A percentile compares a stretch with the other conserved stretches of the same genome.
Conservation (phyloP, 2,888 invertebrate genomes). For the Minunthozetes semirufus region DNA sequence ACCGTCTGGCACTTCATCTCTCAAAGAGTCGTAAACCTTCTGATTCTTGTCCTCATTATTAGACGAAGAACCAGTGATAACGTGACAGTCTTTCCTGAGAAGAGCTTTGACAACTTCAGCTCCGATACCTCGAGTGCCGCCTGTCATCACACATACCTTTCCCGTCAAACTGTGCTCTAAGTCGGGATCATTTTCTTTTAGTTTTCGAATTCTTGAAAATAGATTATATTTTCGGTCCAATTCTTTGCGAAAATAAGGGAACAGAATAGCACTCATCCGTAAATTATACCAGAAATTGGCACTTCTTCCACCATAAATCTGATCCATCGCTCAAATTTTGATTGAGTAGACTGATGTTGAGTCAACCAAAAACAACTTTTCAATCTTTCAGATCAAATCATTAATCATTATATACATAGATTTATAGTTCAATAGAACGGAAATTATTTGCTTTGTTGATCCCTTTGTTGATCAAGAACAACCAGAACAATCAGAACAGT, state of each 20-base stretch:
- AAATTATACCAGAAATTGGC: neutral
- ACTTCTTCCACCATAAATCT: too few relatives aligned
- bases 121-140: conserved; percentile 79
- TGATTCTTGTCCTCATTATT: conserved; percentile 41
- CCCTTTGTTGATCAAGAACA: too few relatives aligned
- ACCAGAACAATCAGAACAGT: too few relatives aligned
- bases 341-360: too few relatives aligned
- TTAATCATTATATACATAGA: too few relatives aligned
- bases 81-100: conserved; percentile 68
- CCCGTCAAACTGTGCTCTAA: conserved; percentile 46
- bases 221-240: conserved; percentile 6
- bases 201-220: neutral
- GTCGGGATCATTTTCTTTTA: conserved; percentile 25
- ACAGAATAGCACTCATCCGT: neutral
- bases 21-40: neutral
- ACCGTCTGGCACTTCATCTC: neutral
- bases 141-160: conserved; percentile 72
- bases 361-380: too few relatives aligned
- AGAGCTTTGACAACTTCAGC: conserved; percentile 65
- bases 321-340: too few relatives aligned
- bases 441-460: neutral
- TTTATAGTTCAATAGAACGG: conserved; percentile 22
- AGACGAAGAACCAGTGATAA: conserved; percentile 34
- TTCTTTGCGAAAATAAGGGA: neutral
- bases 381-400: too few relatives aligned